Base-by-base conservation (phyloP, 1,140 invertebrate species). In the Chlorops oryzae region DNA sequence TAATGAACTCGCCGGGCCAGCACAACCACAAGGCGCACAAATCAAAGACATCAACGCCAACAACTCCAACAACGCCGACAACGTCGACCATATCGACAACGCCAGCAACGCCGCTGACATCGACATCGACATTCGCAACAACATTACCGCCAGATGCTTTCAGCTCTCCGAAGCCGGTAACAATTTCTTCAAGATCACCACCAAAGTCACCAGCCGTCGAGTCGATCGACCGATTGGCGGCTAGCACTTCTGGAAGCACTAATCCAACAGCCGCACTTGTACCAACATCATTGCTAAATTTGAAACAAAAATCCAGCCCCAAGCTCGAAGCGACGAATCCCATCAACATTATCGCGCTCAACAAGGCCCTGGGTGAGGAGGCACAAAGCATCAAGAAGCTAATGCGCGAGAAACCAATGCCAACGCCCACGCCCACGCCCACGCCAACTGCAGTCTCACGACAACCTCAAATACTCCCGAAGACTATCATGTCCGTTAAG, bases 291-390 rank as follows among this genome's bases (percentile, higher is more conserved):
- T n/a, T n/a, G n/a, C n/a, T n/a, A n/a, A 38, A 15, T 38, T 38
- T 13, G 35, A 38, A 38, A 15, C 35, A 32, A 32, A 13, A 15
- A 18, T 38, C n/a, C 13, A 6, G 6, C 52, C 57, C n/a, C 24
- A 52, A 63, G 41, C 37, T 61, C 24, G 51, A 58, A 13, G 55
- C 58, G 21, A 52, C 41, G n/a, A 18, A 5, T 18, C 35, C 10
- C 23, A 22, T 32, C 1, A 40, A 5, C 22, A 17, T 47, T 32
- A 41, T 38, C 7, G 57, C 51, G 0, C 23, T 69, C 1, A 69
- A 69, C 41, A 59, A 58, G 20, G 58, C 63, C 0, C 18, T 68
- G 20, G 56, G 61, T 21, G 61, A 68, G 34, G 59, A 67, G 41
- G 32, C 62, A 5, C 44, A 57, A 10, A 67, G 59, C 51, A 67